Evolutionary conservation across 1,140 invertebrate species (phyloP).

Genomic region (Prorops nasuta): DNA sequence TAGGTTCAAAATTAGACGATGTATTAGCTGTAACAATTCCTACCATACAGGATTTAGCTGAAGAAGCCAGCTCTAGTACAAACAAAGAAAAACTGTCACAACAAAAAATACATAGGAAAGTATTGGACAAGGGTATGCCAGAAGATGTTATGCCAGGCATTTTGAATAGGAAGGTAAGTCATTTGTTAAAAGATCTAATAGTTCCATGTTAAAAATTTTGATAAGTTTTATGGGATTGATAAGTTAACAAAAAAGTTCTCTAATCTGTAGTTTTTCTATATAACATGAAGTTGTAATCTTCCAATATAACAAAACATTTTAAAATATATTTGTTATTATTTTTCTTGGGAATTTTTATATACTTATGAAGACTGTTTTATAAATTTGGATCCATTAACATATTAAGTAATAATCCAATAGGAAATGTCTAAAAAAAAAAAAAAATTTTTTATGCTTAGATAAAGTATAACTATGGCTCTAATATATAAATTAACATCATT

Average conservation of each 20-base stretch:
- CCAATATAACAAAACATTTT: too few relatives aligned
- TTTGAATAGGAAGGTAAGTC: conserved; percentile 69
- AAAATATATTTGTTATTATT: too few relatives aligned
- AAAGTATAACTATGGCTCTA: too few relatives aligned
- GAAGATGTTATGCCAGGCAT: conserved; percentile 89
- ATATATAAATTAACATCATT: too few relatives aligned
- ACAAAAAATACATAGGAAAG: conserved; percentile 85
- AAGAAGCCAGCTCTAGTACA: conserved; percentile 50
- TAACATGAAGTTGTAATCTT: conserved; percentile 7
- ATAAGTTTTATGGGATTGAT: too few relatives aligned
- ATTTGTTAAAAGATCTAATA: conserved; percentile 5
- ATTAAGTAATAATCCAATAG: too few relatives aligned
- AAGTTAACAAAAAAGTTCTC: too few relatives aligned
- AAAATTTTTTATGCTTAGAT: too few relatives aligned
- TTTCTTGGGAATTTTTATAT: too few relatives aligned
- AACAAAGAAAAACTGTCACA: conserved; percentile 78
- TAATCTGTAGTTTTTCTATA: background rate
- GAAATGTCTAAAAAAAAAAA: too few relatives aligned
- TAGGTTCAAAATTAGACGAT: conserved; percentile 89
- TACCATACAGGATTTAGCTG: conserved; percentile 57
- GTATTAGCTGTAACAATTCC: conserved; percentile 78
- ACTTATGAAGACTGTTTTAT: too few relatives aligned
- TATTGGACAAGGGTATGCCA: conserved; percentile 87
- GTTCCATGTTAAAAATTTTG: background rate
- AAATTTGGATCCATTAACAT: too few relatives aligned